These are phyloP conservation scores for Ferdinandea cuprea DNA, from an alignment of 2,888 invertebrate species.

Conservation along the genomic window DNA sequence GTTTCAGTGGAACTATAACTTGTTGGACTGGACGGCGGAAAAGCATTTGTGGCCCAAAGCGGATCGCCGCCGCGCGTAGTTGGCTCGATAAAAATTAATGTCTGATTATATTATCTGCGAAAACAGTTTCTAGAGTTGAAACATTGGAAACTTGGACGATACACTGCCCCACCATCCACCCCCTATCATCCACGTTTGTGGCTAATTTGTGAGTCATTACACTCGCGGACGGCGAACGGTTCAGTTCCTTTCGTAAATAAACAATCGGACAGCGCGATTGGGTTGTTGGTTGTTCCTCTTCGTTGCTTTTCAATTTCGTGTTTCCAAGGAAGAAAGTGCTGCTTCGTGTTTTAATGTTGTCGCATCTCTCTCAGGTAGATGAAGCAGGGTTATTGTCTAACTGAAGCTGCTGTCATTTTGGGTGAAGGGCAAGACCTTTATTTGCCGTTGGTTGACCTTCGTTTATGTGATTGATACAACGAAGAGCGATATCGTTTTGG, in stretches of 20 bases:
- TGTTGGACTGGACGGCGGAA: not conserved
- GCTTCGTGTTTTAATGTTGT: constrained; percentile 21
- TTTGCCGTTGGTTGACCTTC: constrained; percentile 51
- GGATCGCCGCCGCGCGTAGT: not conserved
- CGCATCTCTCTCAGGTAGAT: constrained; percentile 50
- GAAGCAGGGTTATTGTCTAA: constrained; percentile 44
- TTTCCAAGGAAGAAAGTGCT: constrained; percentile 26
- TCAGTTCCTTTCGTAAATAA: constrained; percentile 44
- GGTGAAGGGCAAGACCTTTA: constrained; percentile 66
- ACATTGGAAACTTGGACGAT: not conserved
- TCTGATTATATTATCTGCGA: constrained; percentile 48
- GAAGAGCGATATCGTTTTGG: constrained; percentile 3
- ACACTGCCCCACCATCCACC: not conserved
- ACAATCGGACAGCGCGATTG: constrained; percentile 29
- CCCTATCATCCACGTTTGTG: constrained; percentile 14
- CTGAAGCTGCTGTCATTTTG: constrained; percentile 22
- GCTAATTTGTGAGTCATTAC: constrained; percentile 53
- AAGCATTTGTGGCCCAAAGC: not conserved
- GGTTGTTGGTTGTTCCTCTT: constrained; percentile 7
- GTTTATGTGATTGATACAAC: constrained; percentile 7
- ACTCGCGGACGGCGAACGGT: not conserved
- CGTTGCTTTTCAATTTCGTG: constrained; percentile 14
- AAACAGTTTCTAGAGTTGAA: constrained; percentile 25
- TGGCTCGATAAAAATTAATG: constrained; percentile 28
- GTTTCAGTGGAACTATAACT: constrained; percentile 39